Evolutionary conservation across 2,113 vertebrate species (phyloP).

Genomic region (Sylvietta virens): DNA sequence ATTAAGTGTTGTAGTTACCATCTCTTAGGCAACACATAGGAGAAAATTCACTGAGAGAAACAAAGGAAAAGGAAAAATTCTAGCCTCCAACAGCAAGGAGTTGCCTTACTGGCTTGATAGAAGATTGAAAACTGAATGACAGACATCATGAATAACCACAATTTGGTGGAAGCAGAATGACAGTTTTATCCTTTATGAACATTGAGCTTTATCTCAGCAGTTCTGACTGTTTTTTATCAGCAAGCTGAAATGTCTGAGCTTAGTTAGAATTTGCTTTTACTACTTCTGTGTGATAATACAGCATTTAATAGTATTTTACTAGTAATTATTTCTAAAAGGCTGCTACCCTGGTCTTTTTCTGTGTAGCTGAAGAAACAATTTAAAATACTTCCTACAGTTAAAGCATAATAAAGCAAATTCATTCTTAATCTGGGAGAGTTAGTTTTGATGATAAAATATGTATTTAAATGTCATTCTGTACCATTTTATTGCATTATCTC

Average conservation of each 20-base stretch:
- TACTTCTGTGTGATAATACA: neutral
- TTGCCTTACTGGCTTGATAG: neutral
- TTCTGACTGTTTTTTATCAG: neutral
- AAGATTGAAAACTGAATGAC: neutral
- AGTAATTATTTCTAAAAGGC: neutral
- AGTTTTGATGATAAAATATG: neutral
- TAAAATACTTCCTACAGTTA: neutral
- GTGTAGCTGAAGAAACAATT: neutral
- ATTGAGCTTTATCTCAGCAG: neutral
- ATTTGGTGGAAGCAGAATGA: neutral
- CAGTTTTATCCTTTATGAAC: neutral
- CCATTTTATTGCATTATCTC: neutral
- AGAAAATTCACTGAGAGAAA: neutral
- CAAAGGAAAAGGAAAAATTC: neutral
- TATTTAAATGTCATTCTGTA: neutral
- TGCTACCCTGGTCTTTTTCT: neutral
- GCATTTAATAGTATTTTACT: neutral
- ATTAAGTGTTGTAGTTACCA: neutral
- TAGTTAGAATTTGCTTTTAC: neutral
- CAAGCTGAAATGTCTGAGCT: neutral
- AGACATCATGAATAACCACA: neutral
- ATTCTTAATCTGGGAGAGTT: neutral
- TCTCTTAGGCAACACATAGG: neutral
- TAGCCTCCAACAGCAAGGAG: neutral
- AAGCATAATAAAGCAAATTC: neutral